phyloP scores from a whole-genome alignment of 2,797 vertebrate species.

The Orestias chungarensis region DNA sequence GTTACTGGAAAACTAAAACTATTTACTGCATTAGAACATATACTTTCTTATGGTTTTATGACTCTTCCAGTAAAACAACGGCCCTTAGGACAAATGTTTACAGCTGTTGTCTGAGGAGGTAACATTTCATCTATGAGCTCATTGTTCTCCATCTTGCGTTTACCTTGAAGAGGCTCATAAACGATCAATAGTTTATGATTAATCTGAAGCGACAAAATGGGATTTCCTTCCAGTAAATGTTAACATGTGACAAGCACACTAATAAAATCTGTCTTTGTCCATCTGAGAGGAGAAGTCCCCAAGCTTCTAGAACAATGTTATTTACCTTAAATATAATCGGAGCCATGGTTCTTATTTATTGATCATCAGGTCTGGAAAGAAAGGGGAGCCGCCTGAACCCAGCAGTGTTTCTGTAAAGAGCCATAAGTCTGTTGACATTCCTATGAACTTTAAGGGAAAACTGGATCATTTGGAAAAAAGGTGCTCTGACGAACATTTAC shows the following conservation, averaged over 20 bases:
- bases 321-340: neutral
- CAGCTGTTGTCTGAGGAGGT: neutral
- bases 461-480: neutral
- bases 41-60: neutral
- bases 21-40: neutral
- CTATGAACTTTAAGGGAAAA: neutral
- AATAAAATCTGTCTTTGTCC: too few species aligned
- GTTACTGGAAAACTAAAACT: neutral
- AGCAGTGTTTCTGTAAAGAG: neutral
- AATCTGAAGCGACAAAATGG: neutral
- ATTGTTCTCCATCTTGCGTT: neutral
- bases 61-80: neutral
- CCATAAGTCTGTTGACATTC: neutral
- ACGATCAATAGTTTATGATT: neutral
- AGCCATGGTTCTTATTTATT: neutral
- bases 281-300: neutral
- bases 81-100: too few species aligned
- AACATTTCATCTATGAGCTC: neutral
- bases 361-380: neutral
- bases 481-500: too few species aligned
- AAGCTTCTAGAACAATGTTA: neutral
- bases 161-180: neutral
- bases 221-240: neutral
- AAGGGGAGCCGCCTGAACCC: slow-evolving; percentile 2
- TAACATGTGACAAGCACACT: neutral